Evolutionary conservation across 1,140 invertebrate genomes (phyloP).

Genomic region (Cherax quadricarinatus): DNA sequence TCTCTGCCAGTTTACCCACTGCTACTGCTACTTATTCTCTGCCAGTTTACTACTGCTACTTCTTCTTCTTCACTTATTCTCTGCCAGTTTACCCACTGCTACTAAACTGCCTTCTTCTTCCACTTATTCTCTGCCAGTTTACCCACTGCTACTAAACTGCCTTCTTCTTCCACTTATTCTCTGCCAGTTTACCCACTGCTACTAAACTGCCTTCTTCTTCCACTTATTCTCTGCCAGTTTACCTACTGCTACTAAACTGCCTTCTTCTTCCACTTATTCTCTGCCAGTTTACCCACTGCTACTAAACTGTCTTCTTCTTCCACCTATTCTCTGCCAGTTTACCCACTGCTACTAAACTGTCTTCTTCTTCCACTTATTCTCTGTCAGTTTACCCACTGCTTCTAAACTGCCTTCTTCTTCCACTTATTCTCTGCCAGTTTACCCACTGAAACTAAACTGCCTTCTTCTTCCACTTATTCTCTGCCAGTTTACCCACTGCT

Average conservation of each 20-base stretch:
- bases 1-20: neutral
- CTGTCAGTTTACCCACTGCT: neutral
- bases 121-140: neutral
- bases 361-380: neutral
- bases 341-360: neutral
- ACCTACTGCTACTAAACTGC: neutral
- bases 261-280: neutral
- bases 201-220: neutral
- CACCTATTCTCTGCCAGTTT: neutral
- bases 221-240: neutral
- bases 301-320: neutral
- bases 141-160: neutral
- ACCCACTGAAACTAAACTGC: neutral
- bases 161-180: neutral
- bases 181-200: neutral
- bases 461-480: neutral
- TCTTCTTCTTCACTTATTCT: neutral
- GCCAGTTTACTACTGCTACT: too few relatives aligned
- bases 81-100: neutral
- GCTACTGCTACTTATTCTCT: too few relatives aligned
- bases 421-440: neutral
- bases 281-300: neutral
- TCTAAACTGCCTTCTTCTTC: neutral
- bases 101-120: neutral
- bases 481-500: neutral